These are phyloP conservation scores for Leptinotarsa lineolata DNA, from an alignment of 1,140 invertebrate species.

Conservation along the genomic window DNA sequence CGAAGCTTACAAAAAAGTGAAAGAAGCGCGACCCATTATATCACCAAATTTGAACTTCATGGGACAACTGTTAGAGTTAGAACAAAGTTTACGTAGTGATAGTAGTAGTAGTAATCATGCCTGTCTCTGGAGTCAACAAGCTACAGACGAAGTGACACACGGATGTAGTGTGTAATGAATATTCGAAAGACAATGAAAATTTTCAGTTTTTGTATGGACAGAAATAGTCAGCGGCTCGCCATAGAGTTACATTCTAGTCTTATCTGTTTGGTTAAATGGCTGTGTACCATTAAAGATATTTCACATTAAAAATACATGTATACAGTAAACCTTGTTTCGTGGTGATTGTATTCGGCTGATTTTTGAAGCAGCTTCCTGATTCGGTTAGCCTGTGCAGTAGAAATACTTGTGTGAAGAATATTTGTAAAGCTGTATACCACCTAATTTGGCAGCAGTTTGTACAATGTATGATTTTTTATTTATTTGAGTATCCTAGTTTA, in stretches of 20 bases:
- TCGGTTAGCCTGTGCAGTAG: slow-evolving; percentile 28
- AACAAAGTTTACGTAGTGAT: slow-evolving; percentile 68
- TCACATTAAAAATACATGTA: slow-evolving; percentile 33
- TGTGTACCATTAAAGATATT: slow-evolving; percentile 50
- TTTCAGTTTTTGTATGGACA: slow-evolving; percentile 16
- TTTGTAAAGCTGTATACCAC: slow-evolving; percentile 22
- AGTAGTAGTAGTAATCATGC: slow-evolving; percentile 59
- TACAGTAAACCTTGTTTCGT: slow-evolving; percentile 30
- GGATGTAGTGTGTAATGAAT: slow-evolving; percentile 60
- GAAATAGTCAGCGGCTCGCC: slow-evolving; percentile 32
- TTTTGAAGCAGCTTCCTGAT: slow-evolving; percentile 29
- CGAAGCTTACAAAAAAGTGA: slow-evolving; percentile 89
- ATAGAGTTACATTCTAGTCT: slow-evolving; percentile 43
- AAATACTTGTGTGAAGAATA: slow-evolving; percentile 17
- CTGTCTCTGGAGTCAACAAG: slow-evolving; percentile 61
- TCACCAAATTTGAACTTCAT: slow-evolving; percentile 98
- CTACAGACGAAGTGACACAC: slow-evolving; percentile 60
- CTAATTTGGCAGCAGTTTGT: slow-evolving; percentile 18
- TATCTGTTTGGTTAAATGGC: slow-evolving; percentile 43
- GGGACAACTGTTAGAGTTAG: slow-evolving; percentile 89
- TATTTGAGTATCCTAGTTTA: slow-evolving; percentile 17
- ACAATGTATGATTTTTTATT: slow-evolving; percentile 23
- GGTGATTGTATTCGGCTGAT: slow-evolving; percentile 18
- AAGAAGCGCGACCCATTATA: slow-evolving; percentile 85
- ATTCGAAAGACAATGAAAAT: neutral